Conservation (phyloP, 2,888 invertebrate genomes). For the Meiosimyza decipiens region DNA sequence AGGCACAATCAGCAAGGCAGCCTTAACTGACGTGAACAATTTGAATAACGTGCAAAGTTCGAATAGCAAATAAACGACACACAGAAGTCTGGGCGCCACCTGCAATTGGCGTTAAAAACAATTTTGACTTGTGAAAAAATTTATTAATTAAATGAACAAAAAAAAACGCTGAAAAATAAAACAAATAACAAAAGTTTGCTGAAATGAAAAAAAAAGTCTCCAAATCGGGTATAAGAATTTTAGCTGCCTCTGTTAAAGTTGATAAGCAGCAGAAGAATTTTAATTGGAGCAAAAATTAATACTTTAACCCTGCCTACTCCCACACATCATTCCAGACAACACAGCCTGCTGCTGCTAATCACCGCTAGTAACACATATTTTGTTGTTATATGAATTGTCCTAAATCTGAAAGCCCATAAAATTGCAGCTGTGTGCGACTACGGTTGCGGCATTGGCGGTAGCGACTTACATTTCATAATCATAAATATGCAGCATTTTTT, state of each 20-base stretch:
- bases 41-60: constrained; percentile 51
- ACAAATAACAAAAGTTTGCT: background rate
- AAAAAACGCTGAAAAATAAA: constrained; percentile 38
- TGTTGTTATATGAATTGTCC: background rate
- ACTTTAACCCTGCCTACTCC: constrained; percentile 15
- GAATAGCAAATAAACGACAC: constrained; percentile 37
- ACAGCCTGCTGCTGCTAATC: background rate
- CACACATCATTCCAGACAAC: background rate
- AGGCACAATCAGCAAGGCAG: constrained; percentile 15
- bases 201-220: no score
- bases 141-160: constrained; percentile 44
- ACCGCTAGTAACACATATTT: background rate
- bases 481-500: background rate
- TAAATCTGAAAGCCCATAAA: constrained; percentile 1
- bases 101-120: constrained; percentile 50
- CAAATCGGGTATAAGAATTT: no score
- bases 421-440: constrained; percentile 2
- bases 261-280: background rate
- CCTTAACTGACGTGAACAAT: constrained; percentile 48
- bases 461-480: constrained; percentile 6
- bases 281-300: constrained; percentile 8
- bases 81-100: constrained; percentile 42
- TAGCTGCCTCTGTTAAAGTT: no score
- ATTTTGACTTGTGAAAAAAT: constrained; percentile 45
- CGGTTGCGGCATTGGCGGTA: constrained; percentile 7